Base-by-base conservation (phyloP, 2,113 vertebrate genomes). In the Machaerirhynchus nigripectus region DNA sequence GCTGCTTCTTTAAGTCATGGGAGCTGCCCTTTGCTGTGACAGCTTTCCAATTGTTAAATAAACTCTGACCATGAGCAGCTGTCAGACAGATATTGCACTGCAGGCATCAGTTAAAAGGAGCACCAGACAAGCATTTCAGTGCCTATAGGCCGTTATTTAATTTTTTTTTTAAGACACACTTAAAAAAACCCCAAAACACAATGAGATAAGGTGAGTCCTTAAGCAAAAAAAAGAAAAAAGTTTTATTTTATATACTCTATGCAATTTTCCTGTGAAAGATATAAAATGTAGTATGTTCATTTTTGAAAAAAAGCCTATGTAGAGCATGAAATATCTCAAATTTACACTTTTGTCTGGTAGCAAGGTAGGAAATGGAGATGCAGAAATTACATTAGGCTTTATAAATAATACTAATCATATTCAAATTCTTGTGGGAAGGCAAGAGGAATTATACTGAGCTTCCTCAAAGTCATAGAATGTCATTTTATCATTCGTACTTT, bases 11-110 rank as follows among this genome's bases (percentile, higher is more conserved):
- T 92, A 81, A 97, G 94, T 96, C 97, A 77, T 92, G 83, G 75
- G 74, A 87, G 86, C 74, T 96, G 87, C 47, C 5, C 22, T 92
- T 90, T 97, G 61, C 70, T 73, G 89, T 95, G 94, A 96, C 85
- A 94, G 87, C 85, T 96, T 97, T 97, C 94, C 96, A 81, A 88
- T 96, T 76, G 91, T 97, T 97, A 94, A 96, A 89, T 97, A 97
- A 97, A 95, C 83, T 93, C 89, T 94, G 88, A 88, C 87, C 91
- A 76, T 27, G 53, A 97, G 76, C 92, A 97, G 93, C 97, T 97
- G 93, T 93, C 91, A 95, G 89, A 68, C 67, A 94, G 87, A 94
- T 90, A 96, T 40, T 87, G 88, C 46, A 88, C 91, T 39, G 7
- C 31, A 73, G 92, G 84, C 79, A 94, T 42, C 76, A 75, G 89